These are phyloP conservation scores for Cancer borealis DNA, from an alignment of 2,888 invertebrate genomes.

Conservation along the genomic window DNA sequence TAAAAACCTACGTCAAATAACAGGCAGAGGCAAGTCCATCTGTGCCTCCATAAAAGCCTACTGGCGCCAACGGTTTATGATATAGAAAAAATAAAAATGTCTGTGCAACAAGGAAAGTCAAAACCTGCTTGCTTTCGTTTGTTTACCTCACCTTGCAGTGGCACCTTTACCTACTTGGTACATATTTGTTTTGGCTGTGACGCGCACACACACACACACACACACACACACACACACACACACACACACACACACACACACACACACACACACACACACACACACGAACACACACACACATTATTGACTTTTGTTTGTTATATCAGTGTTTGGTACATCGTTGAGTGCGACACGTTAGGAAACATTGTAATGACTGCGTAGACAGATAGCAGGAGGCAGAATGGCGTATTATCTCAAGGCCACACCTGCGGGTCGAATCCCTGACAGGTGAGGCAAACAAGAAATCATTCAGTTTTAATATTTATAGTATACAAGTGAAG, in stretches of 20 bases:
- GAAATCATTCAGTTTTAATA: neutral
- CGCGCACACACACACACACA: neutral
- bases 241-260: conserved; percentile 10
- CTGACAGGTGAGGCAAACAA: neutral
- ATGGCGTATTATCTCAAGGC: neutral
- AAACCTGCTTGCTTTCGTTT: neutral
- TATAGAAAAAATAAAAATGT: too few species aligned
- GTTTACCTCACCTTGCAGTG: neutral
- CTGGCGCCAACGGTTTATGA: too few species aligned
- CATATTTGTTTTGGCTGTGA: neutral
- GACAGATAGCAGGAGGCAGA: neutral
- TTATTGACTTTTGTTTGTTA: too few species aligned
- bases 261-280: neutral
- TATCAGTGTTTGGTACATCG: too few species aligned
- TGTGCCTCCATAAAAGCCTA: too few species aligned
- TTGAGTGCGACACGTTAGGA: neutral
- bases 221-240: conserved; percentile 32
- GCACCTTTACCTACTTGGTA: neutral
- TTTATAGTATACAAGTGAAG: neutral
- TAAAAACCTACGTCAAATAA: too few species aligned
- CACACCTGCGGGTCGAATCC: neutral
- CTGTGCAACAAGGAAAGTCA: neutral
- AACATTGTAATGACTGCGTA: neutral
- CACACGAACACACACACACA: neutral
- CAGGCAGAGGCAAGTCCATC: too few species aligned